phyloP scores from a whole-genome alignment of 2,888 invertebrate genomes.

The Leptarthrus brevirostris region DNA sequence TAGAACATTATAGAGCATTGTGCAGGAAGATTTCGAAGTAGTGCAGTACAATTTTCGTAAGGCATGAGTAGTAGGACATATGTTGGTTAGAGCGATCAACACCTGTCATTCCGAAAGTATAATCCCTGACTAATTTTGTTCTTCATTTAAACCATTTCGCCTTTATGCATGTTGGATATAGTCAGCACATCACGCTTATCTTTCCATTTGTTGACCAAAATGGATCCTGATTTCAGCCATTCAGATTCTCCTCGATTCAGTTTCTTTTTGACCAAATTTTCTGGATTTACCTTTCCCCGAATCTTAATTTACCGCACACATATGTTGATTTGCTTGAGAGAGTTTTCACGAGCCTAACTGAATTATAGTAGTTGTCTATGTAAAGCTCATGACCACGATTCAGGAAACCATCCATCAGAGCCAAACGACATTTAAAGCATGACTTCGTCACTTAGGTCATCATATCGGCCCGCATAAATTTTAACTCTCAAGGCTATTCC shows the following conservation, averaged over 20 bases:
- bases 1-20: too few relatives aligned
- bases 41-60: constrained; percentile 11
- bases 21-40: constrained; percentile 9
- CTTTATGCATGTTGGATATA: constrained; percentile 24
- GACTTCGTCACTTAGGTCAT: constrained; percentile 1
- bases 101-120: constrained; percentile 22
- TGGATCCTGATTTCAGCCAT: background rate
- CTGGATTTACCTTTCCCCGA: background rate
- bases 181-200: constrained; percentile 29
- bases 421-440: constrained; percentile 1
- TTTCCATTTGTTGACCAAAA: constrained; percentile 18
- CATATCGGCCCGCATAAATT: background rate
- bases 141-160: constrained; percentile 15
- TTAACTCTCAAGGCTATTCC: background rate
- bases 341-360: background rate
- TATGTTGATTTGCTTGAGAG: background rate
- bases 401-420: constrained; percentile 10
- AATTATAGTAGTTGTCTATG: constrained; percentile 29
- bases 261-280: background rate
- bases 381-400: background rate
- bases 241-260: background rate
- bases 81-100: constrained; percentile 12
- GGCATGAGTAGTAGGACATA: constrained; percentile 18
- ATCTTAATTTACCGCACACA: background rate
- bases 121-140: constrained; percentile 21